These are phyloP conservation scores for Drosophila meridionalis DNA, from an alignment of 2,888 invertebrate genomes.

Conservation along the genomic window DNA sequence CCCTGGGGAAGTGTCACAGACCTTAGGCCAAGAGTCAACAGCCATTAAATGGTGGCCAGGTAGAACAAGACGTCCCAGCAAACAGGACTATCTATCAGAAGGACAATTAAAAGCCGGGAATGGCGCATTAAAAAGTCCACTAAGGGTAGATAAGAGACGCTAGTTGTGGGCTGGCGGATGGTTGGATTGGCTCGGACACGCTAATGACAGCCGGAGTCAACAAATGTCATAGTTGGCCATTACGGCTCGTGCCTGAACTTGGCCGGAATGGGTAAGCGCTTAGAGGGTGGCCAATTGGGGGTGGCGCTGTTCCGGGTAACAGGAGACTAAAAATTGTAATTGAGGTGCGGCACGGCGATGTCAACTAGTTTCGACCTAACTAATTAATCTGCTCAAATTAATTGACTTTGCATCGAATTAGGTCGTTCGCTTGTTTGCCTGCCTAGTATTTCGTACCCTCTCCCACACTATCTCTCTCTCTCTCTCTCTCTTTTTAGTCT, in stretches of 20 bases:
- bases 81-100: constrained; percentile 57
- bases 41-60: constrained; percentile 29
- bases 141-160: constrained; percentile 41
- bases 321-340: constrained; percentile 53
- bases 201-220: constrained; percentile 74
- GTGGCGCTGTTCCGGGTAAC: constrained; percentile 34
- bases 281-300: not conserved
- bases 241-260: constrained; percentile 68
- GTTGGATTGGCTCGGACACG: constrained; percentile 62
- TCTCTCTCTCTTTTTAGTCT: constrained; percentile 2
- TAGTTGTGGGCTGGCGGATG: not conserved
- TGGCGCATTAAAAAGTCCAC: constrained; percentile 68
- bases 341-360: constrained; percentile 65
- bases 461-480: not conserved
- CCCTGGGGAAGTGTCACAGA: constrained; percentile 41
- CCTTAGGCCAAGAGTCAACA: constrained; percentile 57
- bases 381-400: constrained; percentile 77
- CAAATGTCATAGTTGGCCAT: constrained; percentile 37
- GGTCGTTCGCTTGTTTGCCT: constrained; percentile 67
- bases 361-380: constrained; percentile 68
- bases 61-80: constrained; percentile 16
- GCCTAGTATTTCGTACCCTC: not conserved
- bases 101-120: constrained; percentile 67
- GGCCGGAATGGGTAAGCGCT: constrained; percentile 23
- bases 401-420: constrained; percentile 76